Evolutionary conservation across 2,797 vertebrate genomes (phyloP).

Genomic region (Darevskia mixta): DNA sequence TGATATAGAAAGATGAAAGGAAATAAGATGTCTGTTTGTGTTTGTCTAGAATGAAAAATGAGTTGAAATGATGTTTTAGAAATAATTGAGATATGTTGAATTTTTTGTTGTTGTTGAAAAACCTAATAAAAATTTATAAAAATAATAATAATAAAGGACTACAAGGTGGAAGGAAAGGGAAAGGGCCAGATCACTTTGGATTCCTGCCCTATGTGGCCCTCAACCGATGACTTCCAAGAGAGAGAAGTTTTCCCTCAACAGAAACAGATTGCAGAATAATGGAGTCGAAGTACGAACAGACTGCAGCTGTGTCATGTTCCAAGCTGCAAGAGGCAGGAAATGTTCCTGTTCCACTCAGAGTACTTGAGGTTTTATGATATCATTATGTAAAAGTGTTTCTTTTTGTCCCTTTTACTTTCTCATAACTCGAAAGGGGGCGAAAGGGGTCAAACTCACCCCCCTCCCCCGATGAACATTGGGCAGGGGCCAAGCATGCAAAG

Average conservation of each 20-base stretch:
- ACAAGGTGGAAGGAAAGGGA: no score
- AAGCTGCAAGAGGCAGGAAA: neutral
- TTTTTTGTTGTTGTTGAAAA: no score
- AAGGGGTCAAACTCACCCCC: neutral
- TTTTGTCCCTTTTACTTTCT: neutral
- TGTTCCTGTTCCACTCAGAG: neutral
- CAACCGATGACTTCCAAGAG: no score
- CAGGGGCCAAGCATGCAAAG: conserved; percentile 48
- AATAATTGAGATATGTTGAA: no score
- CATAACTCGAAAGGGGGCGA: conserved; percentile 18
- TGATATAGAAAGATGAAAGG: no score
- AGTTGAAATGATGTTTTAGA: no score
- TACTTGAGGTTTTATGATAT: neutral
- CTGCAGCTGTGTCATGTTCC: neutral
- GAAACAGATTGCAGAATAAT: neutral
- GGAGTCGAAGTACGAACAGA: neutral
- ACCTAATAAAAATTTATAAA: no score
- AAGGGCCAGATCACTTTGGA: no score
- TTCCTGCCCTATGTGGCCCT: no score
- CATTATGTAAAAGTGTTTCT: neutral
- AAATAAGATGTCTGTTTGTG: no score
- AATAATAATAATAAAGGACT: no score
- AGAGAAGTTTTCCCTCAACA: neutral
- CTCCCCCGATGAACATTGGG: conserved; percentile 7
- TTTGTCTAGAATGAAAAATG: no score